These are phyloP conservation scores for Aleiodes alternator DNA, from an alignment of 2,888 invertebrate species.

Conservation along the genomic window DNA sequence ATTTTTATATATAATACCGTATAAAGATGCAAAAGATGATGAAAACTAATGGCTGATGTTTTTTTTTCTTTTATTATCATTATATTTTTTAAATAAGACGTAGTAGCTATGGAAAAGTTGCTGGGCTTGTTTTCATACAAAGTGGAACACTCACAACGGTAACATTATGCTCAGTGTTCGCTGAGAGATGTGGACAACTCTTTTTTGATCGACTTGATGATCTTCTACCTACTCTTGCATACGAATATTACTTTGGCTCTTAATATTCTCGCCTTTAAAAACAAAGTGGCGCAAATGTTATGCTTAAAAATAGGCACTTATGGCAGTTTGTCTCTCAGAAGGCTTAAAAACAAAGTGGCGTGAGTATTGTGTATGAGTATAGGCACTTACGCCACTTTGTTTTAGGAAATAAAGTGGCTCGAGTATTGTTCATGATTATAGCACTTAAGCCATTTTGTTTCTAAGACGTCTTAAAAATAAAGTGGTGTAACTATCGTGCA, in stretches of 20 bases:
- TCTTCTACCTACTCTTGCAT: slow-evolving; percentile 37
- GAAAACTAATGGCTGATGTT: slow-evolving; percentile 23
- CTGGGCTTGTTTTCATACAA: slow-evolving; percentile 46
- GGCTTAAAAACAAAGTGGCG: too few species aligned
- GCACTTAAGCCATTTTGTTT: too few species aligned
- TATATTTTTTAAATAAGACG: slow-evolving; percentile 8
- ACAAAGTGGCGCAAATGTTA: too few species aligned
- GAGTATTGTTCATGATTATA: too few species aligned
- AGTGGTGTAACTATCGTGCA: too few species aligned
- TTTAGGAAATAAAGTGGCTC: too few species aligned
- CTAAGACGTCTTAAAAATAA: too few species aligned
- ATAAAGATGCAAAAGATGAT: slow-evolving; percentile 27
- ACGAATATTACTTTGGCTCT: slow-evolving; percentile 1
- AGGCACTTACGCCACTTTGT: too few species aligned
- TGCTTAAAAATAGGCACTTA: too few species aligned
- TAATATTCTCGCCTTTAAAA: not conserved
- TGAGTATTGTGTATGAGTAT: too few species aligned
- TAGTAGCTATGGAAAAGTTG: slow-evolving; percentile 29
- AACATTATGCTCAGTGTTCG: not conserved
- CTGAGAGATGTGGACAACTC: slow-evolving; percentile 20
- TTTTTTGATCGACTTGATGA: slow-evolving; percentile 38
- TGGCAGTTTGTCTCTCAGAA: too few species aligned
- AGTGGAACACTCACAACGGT: slow-evolving; percentile 33
- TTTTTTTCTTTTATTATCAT: too few species aligned
- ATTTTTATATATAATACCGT: not conserved